These are phyloP conservation scores for Gerris lacustris DNA, from an alignment of 2,888 invertebrate genomes.

Conservation along the genomic window DNA sequence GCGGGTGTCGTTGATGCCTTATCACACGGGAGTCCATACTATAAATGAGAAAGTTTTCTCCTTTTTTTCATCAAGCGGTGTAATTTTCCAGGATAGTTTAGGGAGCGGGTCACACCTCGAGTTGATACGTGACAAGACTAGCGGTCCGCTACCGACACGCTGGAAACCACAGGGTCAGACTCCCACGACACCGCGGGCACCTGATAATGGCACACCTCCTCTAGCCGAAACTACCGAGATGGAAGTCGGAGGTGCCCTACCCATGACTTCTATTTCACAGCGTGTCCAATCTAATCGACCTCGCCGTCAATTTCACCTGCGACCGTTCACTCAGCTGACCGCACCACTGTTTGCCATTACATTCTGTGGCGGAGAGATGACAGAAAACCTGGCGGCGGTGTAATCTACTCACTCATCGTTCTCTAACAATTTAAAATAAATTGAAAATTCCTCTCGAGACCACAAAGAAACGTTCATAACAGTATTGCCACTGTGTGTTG, in stretches of 20 bases:
- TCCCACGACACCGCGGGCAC: not conserved
- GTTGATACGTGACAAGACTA: not conserved
- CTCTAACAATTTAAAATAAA: not conserved
- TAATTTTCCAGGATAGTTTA: not conserved
- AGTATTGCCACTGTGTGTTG: not conserved
- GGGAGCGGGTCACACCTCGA: not conserved
- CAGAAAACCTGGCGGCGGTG: not conserved
- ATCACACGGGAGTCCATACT: not conserved
- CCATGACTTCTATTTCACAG: not conserved
- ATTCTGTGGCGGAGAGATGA: not conserved
- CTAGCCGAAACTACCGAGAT: too few relatives aligned
- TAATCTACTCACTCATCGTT: not conserved
- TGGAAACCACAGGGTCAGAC: not conserved
- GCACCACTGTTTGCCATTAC: not conserved
- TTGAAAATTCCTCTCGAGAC: not conserved
- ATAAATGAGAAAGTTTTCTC: not conserved
- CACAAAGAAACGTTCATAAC: not conserved
- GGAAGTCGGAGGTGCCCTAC: too few relatives aligned
- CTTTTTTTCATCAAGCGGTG: not conserved
- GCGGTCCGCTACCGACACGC: conserved; percentile 1
- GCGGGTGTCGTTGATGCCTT: not conserved
- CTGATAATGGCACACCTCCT: too few relatives aligned
- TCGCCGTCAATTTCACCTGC: not conserved
- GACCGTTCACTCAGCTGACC: not conserved
- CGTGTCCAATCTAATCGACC: not conserved